Percentiles rank a stretch among this genome's conserved stretches.
phyloP scores from a whole-genome alignment of 2,113 vertebrate species.

The Larimichthys polyactis region DNA sequence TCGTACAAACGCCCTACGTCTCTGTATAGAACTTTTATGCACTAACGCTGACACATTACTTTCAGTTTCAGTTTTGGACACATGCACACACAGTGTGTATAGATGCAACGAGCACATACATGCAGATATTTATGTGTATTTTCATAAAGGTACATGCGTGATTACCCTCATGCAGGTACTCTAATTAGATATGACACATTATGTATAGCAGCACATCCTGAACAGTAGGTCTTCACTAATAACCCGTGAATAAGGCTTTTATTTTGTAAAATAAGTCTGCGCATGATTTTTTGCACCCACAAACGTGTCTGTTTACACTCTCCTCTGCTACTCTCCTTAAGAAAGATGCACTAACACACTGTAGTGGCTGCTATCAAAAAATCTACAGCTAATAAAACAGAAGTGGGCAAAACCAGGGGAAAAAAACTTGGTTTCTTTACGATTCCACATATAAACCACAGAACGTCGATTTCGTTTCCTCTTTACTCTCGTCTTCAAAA shows the following conservation, averaged over 20 bases:
- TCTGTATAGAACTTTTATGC: not conserved
- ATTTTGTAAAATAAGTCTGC: not conserved
- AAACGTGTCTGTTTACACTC: not conserved
- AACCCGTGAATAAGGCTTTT: not conserved
- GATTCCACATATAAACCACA: not conserved
- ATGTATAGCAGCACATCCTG: not conserved
- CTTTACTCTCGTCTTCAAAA: slow-evolving; percentile 3
- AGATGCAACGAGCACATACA: not conserved
- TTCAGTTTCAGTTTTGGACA: not conserved
- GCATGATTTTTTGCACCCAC: not conserved
- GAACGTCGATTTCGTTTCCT: not conserved
- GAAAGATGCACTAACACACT: not conserved
- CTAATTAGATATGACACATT: not conserved
- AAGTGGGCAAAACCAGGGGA: not conserved
- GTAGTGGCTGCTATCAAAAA: not conserved
- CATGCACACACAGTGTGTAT: not conserved
- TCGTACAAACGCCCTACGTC: not conserved
- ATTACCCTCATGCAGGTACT: not conserved
- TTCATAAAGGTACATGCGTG: not conserved
- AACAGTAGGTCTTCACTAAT: not conserved
- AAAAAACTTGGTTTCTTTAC: not conserved
- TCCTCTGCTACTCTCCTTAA: not conserved
- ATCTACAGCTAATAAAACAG: not conserved
- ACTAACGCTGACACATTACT: not conserved
- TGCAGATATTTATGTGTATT: not conserved